phyloP scores from a whole-genome alignment of 2,797 vertebrate genomes.

The Melanotaenia nigrans region DNA sequence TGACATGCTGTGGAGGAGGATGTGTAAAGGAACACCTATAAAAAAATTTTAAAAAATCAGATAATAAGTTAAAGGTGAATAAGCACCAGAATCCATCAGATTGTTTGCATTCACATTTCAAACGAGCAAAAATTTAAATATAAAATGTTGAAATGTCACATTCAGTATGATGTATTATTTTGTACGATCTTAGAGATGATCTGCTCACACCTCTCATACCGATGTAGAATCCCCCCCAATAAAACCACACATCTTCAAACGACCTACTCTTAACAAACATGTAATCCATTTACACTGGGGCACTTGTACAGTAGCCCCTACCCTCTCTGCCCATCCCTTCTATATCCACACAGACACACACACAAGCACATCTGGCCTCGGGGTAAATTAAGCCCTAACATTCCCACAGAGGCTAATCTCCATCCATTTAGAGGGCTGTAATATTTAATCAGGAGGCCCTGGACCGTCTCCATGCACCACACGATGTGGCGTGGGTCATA shows the following conservation, averaged over 20 bases:
- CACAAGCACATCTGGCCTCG: constrained; percentile 64
- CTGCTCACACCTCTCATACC: constrained; percentile 17
- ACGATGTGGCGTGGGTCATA: constrained; percentile 75
- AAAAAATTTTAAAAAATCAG: not conserved
- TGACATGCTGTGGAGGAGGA: not conserved
- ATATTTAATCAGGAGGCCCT: constrained; percentile 83
- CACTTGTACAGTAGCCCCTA: constrained; percentile 50
- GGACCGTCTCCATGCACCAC: constrained; percentile 67
- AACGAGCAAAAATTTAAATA: not conserved
- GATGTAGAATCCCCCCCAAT: not conserved
- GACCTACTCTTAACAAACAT: constrained; percentile 52
- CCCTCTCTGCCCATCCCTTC: constrained; percentile 32
- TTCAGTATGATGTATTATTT: not conserved
- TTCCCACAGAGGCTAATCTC: constrained; percentile 86
- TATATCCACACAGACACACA: constrained; percentile 30
- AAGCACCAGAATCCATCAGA: too few species aligned
- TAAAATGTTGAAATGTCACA: not conserved
- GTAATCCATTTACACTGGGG: constrained; percentile 46
- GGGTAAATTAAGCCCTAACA: constrained; percentile 83
- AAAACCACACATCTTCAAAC: constrained; percentile 55
- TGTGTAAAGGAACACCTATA: too few species aligned
- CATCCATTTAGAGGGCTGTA: constrained; percentile 84
- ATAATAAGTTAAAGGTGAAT: not conserved
- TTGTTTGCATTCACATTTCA: not conserved
- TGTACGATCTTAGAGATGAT: not conserved